Evolutionary conservation across 1,140 invertebrate species (phyloP), one percentile per base, ranked within the genome.

Genomic region (Odontomachus brunneus): DNA sequence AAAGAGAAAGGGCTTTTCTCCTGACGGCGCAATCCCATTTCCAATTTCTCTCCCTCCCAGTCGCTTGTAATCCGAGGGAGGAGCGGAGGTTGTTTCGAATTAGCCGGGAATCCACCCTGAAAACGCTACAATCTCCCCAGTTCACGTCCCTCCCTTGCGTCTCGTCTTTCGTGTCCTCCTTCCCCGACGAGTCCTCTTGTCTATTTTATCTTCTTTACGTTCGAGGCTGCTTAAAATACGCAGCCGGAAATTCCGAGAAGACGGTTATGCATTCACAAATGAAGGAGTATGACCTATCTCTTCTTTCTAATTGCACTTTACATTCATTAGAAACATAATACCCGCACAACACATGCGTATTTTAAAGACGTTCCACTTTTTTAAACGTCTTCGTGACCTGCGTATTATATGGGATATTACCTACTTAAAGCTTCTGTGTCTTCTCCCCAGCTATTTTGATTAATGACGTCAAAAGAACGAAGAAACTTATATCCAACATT

Each of bases 71-170:
- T 86, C 22, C 66, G n/a, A 78, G 38, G 65, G 65, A 51, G 71
- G 55, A 44, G 22, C 33, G 59, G 65, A 67, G 53, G 74, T 83
- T 86, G 74, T 63, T 84, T 73, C 57, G 84, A 87, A 86, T 87
- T 86, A 80, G 44, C 67, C 38, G 26, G 63, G 53, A 80, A 86
- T 80, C 62, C 62, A 22, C 51, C 62, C 38, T 26, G 55, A 74
- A 67, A 76, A 82, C 49, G 71, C 63, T 82, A 65, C 71, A 38
- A 59, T 7, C 65, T 24, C 22, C 49, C 33, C 24, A 17, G 44
- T 22, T 38, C n/a, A 24, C 48, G 3, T 44, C 33, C 49, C 17
- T n/a, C 14, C 74, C 29, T 29, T 26, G 12, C 29, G 73, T 62
- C 29, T 17, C 33, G 19, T 26, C 44, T 49, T 59, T 29, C 49